Conservation (phyloP, 2,113 vertebrate species). For the Urocitellus parryii region DNA sequence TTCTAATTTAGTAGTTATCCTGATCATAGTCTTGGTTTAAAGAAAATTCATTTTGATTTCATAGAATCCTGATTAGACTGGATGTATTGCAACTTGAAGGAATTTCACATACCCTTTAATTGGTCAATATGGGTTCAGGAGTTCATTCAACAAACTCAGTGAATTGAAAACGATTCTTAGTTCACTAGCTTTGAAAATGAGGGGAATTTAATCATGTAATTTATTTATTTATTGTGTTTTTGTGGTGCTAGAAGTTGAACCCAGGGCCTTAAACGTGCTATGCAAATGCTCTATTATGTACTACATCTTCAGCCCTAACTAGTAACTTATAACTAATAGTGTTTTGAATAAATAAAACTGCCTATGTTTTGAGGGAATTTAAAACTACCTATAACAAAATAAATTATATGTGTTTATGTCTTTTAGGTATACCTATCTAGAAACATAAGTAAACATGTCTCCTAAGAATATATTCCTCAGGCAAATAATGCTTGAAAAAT, state of each 20-base stretch:
- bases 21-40: slow-evolving; percentile 46
- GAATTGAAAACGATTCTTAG: background rate
- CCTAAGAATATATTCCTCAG: background rate
- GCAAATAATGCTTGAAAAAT: background rate
- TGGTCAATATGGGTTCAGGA: background rate
- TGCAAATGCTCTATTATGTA: background rate
- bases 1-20: slow-evolving; percentile 64
- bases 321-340: background rate
- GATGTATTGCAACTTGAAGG: background rate
- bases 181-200: background rate
- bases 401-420: background rate
- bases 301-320: background rate
- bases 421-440: background rate
- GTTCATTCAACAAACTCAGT: background rate
- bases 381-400: background rate
- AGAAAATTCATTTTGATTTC: slow-evolving; percentile 45
- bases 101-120: background rate
- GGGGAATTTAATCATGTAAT: background rate
- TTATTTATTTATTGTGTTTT: background rate
- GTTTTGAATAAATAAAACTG: background rate
- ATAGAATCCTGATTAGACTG: background rate
- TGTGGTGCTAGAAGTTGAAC: background rate
- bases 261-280: background rate
- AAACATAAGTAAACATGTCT: background rate
- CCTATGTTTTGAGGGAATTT: background rate